phyloP scores from a whole-genome alignment of 2,888 invertebrate genomes.

The Sarcophaga caerulescens region DNA sequence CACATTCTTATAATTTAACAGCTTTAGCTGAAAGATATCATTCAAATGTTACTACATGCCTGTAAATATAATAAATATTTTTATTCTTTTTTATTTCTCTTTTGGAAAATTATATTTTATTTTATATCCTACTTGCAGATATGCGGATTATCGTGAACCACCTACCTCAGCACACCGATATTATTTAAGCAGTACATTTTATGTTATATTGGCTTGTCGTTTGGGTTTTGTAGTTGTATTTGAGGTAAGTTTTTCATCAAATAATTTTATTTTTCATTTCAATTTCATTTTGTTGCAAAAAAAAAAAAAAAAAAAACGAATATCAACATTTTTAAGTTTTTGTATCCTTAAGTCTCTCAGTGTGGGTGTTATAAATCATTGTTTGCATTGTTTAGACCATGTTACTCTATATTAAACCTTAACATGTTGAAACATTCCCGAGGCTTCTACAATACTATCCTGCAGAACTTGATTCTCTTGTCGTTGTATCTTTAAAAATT shows the following conservation, averaged over 20 bases:
- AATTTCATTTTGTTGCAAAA: constrained; percentile 62
- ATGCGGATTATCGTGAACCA: constrained; percentile 92
- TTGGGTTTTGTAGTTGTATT: constrained; percentile 96
- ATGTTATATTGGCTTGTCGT: constrained; percentile 94
- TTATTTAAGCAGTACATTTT: constrained; percentile 88
- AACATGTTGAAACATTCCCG: constrained; percentile 78
- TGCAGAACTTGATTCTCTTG: constrained; percentile 75
- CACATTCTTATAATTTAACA: constrained; percentile 83
- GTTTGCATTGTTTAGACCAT: background rate
- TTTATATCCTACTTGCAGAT: constrained; percentile 79
- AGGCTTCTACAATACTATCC: constrained; percentile 76
- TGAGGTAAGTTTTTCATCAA: constrained; percentile 85
- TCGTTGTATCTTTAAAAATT: constrained; percentile 73
- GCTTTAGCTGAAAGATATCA: constrained; percentile 80
- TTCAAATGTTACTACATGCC: constrained; percentile 83
- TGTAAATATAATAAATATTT: constrained; percentile 82
- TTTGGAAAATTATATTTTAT: constrained; percentile 5
- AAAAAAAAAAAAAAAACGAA: constrained; percentile 66
- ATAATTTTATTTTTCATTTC: background rate
- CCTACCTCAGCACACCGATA: constrained; percentile 84
- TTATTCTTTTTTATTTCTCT: constrained; percentile 32
- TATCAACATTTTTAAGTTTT: constrained; percentile 39
- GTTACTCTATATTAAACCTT: constrained; percentile 72
- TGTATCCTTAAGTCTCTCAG: constrained; percentile 10
- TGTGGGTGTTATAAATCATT: no score